A percentile compares a stretch with the other conserved stretches of the same genome.
Evolutionary conservation across 2,888 invertebrate species (phyloP).

Genomic region (Rhyacophila evoluta): DNA sequence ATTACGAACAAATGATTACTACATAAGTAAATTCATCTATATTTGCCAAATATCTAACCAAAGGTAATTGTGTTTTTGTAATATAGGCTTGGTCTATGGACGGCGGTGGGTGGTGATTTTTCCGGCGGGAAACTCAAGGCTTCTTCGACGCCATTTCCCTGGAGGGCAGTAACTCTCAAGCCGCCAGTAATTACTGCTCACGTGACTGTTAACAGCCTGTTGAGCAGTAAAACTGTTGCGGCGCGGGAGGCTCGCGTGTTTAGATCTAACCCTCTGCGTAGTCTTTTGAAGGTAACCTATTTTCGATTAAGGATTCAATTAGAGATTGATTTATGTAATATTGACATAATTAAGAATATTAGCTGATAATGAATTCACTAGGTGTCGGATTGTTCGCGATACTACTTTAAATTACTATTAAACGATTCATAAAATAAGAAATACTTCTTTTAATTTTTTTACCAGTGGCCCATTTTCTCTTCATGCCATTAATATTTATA

Average conservation of each 20-base stretch:
- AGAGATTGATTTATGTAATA: background rate
- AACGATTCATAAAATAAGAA: too few relatives aligned
- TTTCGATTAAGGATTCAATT: conserved; percentile 6
- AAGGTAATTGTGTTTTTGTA: too few relatives aligned
- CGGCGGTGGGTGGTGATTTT: conserved; percentile 25
- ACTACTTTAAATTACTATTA: too few relatives aligned
- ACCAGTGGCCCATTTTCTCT: too few relatives aligned
- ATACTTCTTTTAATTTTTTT: too few relatives aligned
- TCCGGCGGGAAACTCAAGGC: background rate
- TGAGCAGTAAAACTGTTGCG: background rate
- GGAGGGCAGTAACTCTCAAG: conserved; percentile 48
- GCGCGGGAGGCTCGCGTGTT: background rate
- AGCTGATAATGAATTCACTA: too few relatives aligned
- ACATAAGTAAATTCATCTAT: too few relatives aligned
- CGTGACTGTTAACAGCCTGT: conserved; percentile 48
- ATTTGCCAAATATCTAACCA: too few relatives aligned
- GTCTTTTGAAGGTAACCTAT: conserved; percentile 7
- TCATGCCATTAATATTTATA: too few relatives aligned
- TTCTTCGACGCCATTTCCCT: conserved; percentile 38
- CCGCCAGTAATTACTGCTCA: conserved; percentile 52
- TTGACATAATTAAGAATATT: too few relatives aligned
- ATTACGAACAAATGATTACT: too few relatives aligned
- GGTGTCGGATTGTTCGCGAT: too few relatives aligned
- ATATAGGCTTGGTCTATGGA: background rate
- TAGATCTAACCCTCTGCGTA: background rate